Evolutionary conservation across 2,113 vertebrate species (phyloP).

Genomic region (Pterocles orientalis): DNA sequence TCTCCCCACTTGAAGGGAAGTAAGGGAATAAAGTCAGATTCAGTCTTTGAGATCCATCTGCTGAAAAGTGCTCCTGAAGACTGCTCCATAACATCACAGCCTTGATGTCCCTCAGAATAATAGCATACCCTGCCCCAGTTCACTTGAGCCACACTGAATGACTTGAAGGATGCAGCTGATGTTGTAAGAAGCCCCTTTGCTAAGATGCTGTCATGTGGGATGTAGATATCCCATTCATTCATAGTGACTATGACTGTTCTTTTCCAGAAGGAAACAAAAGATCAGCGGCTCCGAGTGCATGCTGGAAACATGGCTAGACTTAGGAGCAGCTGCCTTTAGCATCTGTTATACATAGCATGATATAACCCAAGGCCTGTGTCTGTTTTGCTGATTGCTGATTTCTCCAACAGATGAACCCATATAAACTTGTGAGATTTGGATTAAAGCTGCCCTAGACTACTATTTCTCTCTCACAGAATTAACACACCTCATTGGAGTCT

Average conservation of each 20-base stretch:
- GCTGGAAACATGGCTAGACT: background rate
- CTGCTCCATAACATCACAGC: background rate
- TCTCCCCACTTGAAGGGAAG: background rate
- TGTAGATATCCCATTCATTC: background rate
- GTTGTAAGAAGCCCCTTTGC: background rate
- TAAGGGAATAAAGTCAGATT: background rate
- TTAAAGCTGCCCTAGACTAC: background rate
- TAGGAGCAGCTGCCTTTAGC: background rate
- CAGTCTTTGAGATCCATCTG: background rate
- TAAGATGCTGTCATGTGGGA: background rate
- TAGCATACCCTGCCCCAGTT: background rate
- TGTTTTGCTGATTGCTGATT: background rate
- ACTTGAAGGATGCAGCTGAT: background rate
- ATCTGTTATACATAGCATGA: background rate
- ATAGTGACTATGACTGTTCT: background rate
- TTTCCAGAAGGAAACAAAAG: background rate
- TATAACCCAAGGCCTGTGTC: background rate
- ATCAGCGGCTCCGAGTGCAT: background rate
- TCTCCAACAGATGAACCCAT: background rate
- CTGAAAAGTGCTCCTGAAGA: background rate
- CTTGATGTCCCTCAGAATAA: background rate
- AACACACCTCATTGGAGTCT: background rate
- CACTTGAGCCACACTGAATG: background rate
- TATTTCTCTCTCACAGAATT: background rate
- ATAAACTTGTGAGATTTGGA: background rate